These are phyloP conservation scores for Mugil cephalus DNA, from an alignment of 2,113 vertebrate genomes.

Conservation along the genomic window DNA sequence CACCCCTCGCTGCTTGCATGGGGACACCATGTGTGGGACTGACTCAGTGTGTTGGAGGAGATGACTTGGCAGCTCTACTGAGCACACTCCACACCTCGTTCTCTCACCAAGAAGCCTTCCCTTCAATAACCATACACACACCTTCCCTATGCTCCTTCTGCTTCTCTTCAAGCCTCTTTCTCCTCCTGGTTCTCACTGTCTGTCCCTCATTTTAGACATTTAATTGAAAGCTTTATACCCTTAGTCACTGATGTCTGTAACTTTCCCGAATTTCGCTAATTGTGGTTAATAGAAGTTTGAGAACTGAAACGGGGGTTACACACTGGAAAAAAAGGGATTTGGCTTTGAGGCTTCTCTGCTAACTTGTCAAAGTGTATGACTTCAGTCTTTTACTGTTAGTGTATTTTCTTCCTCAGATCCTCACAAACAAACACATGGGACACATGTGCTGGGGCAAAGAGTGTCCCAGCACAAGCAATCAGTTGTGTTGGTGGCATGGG, in stretches of 20 bases:
- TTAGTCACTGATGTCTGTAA: not conserved
- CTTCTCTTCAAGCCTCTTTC: not conserved
- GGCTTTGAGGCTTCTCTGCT: too few relatives aligned
- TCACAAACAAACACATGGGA: too few relatives aligned
- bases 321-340: too few relatives aligned
- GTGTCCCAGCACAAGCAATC: too few relatives aligned
- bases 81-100: constrained; percentile 40
- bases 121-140: not conserved
- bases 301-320: too few relatives aligned
- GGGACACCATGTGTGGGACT: constrained; percentile 29
- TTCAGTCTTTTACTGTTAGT: too few relatives aligned
- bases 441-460: too few relatives aligned
- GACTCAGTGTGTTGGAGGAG: constrained; percentile 25
- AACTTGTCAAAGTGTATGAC: too few relatives aligned
- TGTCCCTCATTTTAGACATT: not conserved
- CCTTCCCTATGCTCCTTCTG: constrained; percentile 21
- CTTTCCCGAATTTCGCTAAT: too few relatives aligned
- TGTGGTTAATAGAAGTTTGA: not conserved
- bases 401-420: too few relatives aligned
- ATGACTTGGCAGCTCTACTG: not conserved
- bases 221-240: not conserved
- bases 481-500: too few relatives aligned
- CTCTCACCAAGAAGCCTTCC: constrained; percentile 33
- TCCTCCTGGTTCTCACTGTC: not conserved
- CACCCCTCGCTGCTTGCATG: not conserved